Percentiles rank a stretch among this genome's conserved stretches.
Evolutionary conservation across 2,888 invertebrate species (phyloP).

Genomic region (Osedax fenrisi): DNA sequence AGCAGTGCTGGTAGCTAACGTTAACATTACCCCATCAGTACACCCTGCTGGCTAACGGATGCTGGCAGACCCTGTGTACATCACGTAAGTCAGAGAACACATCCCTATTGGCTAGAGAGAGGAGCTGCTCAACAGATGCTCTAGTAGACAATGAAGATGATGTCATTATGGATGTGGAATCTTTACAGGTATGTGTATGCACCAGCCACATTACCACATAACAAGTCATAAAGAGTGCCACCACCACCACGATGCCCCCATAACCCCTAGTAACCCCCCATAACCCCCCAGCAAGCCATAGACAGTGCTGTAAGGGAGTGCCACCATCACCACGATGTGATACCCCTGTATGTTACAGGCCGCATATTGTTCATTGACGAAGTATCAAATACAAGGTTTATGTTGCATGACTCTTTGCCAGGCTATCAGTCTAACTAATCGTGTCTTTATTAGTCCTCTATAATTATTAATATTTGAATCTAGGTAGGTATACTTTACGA

Average conservation of each 20-base stretch:
- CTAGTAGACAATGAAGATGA: background rate
- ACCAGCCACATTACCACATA: background rate
- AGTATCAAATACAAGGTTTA: slow-evolving; percentile 44
- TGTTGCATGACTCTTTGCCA: background rate
- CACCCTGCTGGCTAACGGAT: slow-evolving; percentile 71
- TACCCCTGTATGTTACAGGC: slow-evolving; percentile 65
- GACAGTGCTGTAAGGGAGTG: slow-evolving; percentile 53
- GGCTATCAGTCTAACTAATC: background rate
- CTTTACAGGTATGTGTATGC: background rate
- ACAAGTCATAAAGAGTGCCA: background rate
- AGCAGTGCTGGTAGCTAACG: too few species aligned
- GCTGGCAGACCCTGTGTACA: slow-evolving; percentile 68
- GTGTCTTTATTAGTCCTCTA: background rate
- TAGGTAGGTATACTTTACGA: too few species aligned
- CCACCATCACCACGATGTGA: background rate
- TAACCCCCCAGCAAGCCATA: slow-evolving; percentile 36
- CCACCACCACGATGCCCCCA: background rate
- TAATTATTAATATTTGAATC: too few species aligned
- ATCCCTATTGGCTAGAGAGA: background rate
- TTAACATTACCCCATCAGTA: too few species aligned
- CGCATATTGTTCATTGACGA: slow-evolving; percentile 65
- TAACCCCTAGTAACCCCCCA: background rate
- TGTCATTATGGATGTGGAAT: background rate
- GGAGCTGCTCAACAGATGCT: background rate
- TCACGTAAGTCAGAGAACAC: background rate